Base-by-base conservation (phyloP, 1,140 invertebrate species). In the Aporrectodea caliginosa region DNA sequence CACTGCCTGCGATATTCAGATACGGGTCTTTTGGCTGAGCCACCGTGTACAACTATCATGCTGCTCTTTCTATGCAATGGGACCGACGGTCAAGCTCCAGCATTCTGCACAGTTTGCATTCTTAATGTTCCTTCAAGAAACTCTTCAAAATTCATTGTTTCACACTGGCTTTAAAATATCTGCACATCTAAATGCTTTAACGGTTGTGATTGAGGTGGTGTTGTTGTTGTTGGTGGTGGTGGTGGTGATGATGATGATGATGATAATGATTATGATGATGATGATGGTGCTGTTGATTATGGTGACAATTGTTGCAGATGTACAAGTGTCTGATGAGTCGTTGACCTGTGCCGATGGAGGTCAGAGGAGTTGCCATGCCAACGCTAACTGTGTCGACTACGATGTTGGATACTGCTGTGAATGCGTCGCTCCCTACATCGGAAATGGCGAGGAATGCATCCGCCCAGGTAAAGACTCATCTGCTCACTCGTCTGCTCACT, bases 371-470 rank as follows among this genome's bases (percentile, higher is more conserved):
- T 98, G 96, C 86, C 93, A 96, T 84, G 91, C 91, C 31, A 91
- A 93, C 84, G 94, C 95, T 0, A 90, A 90, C 70, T 98, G 96
- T 86, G 87, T 92, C 1, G 95, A 98, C 86, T 93, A 93, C 83
- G 89, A 91, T 70, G 89, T 89, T 58, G 96, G 96, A 1, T 96
- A 93, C 85, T 98, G 96, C 85, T 98, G 96, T 86, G 89, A 91
- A 72, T 98, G 96, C 86, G 89, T 91, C 29, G 84, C 90, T 0
- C 92, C 92, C 33, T 95, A 90, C 86, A 96, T 94, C 86, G 96
- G 97, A 78, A 98, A 98, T 87, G 97, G 97, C 77, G 92, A 92
- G 86, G 92, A 92, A 72, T 98, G 97, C 85, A 90, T 98, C 43
- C 92, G 92, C 87, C 91, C 93, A 85, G 93, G 93, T 94, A 89